These are phyloP conservation scores for Lochmaea crataegi DNA, from an alignment of 2,888 invertebrate species.

Conservation along the genomic window DNA sequence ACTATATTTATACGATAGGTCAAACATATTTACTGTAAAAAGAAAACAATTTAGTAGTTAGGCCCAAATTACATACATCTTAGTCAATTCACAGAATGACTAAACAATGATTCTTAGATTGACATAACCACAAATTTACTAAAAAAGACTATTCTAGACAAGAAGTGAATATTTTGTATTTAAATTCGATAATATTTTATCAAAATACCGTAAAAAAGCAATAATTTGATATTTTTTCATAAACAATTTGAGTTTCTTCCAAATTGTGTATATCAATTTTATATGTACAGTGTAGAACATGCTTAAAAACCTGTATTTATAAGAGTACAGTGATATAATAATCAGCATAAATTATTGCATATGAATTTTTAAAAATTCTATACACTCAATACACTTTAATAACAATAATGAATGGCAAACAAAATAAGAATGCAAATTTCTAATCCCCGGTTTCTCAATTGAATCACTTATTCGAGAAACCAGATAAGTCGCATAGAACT, in stretches of 20 bases:
- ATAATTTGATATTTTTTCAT: slow-evolving; percentile 49
- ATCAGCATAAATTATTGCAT: too few relatives aligned
- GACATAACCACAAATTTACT: slow-evolving; percentile 60
- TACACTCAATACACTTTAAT: too few relatives aligned
- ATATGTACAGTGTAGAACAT: background rate
- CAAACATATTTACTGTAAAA: background rate
- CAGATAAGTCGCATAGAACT: too few relatives aligned
- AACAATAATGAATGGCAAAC: too few relatives aligned
- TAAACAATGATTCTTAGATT: slow-evolving; percentile 48
- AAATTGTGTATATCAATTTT: slow-evolving; percentile 42
- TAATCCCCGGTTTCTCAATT: too few relatives aligned
- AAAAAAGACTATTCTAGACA: slow-evolving; percentile 62
- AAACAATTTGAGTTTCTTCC: slow-evolving; percentile 44
- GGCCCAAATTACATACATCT: slow-evolving; percentile 48
- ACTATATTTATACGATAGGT: background rate
- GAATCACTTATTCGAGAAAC: too few relatives aligned
- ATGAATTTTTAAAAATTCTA: too few relatives aligned
- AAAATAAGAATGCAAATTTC: too few relatives aligned
- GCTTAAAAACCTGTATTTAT: too few relatives aligned
- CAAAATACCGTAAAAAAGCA: slow-evolving; percentile 60
- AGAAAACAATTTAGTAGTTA: slow-evolving; percentile 41
- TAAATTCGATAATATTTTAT: slow-evolving; percentile 63
- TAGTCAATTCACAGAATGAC: slow-evolving; percentile 62
- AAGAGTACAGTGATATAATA: too few relatives aligned
- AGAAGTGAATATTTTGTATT: slow-evolving; percentile 60